phyloP scores from a whole-genome alignment of 1,140 invertebrate genomes.

The Stegodyphus mimosarum region DNA sequence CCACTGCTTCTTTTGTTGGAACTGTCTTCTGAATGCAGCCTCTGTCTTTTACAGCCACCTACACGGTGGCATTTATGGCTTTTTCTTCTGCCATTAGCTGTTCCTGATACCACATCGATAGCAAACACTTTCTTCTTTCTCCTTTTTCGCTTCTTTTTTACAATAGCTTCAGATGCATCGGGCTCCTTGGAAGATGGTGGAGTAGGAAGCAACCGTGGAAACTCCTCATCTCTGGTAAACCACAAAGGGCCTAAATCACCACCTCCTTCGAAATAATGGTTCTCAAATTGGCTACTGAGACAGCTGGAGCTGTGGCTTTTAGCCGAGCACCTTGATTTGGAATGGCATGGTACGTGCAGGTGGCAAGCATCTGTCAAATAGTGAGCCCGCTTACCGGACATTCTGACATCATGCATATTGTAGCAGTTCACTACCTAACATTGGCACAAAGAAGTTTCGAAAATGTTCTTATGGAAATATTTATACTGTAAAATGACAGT shows the following conservation, averaged over 20 bases:
- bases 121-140: conserved; percentile 43
- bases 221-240: conserved; percentile 36
- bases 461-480: background rate
- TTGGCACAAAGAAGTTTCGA: background rate
- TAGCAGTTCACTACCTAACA: background rate
- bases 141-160: conserved; percentile 14
- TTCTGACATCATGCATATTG: background rate
- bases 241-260: conserved; percentile 18
- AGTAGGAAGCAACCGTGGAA: conserved; percentile 20
- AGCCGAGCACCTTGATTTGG: conserved; percentile 38
- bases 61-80: conserved; percentile 70
- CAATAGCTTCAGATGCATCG: background rate
- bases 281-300: conserved; percentile 28
- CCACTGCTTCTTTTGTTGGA: conserved; percentile 57
- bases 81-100: conserved; percentile 13
- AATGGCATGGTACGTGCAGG: conserved; percentile 36
- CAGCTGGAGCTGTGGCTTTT: conserved; percentile 59
- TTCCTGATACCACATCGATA: conserved; percentile 55
- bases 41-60: conserved; percentile 64
- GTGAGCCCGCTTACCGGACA: conserved; percentile 11
- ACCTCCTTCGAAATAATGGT: conserved; percentile 37
- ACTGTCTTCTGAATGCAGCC: conserved; percentile 58
- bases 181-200: conserved; percentile 18
- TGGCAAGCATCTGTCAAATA: conserved; percentile 43
- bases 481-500: background rate